Base-by-base conservation (phyloP, 2,113 vertebrate genomes). In the Tichodroma muraria region DNA sequence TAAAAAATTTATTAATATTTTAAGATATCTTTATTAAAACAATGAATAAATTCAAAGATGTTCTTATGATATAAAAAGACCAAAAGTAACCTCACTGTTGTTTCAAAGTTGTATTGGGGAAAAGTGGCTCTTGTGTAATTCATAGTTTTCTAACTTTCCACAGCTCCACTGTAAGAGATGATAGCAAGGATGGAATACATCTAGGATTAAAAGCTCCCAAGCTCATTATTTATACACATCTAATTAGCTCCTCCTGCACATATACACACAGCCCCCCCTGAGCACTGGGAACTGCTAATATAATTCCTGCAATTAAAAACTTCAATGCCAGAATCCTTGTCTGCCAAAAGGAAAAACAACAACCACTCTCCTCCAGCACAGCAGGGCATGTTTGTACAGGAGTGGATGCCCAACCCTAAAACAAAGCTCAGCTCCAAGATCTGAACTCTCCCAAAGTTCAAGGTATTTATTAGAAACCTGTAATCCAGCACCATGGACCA, bases 291-390 rank as follows among this genome's bases (percentile, higher is more conserved):
- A 92, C 77, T 86, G 65, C 35, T 52, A 54, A 50, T n/a, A 11
- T 47, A 92, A 88, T 81, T 89, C 70, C 61, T 81, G 69, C 80
- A 92, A 91, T 78, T 87, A 89, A 63, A 90, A 78, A 31, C 33
- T 11, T 71, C 1, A 3, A 23, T 64, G 61, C 70, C 65, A 86
- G 81, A 95, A 85, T 52, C 44, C 35, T 73, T 33, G 31, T 40
- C 76, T 87, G 89, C 73, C 89, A 85, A 90, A 92, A 75, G 77
- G 73, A 87, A 94, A 59, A 92, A 47, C 25, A 88, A 75, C 80
- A 4, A 47, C 24, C 61, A 31, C 47, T 33, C 47, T 76, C 40
- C 33, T 45, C 52, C 89, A 75, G 60, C 35, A 80, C 69, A 90
- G 47, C 9, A 42, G 84, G 72, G 77, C 89, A 75, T 69, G 91